A percentile compares a stretch with the other conserved stretches of the same genome.
Evolutionary conservation across 2,113 vertebrate species (phyloP).

Genomic region (Cyphomyrus discorhynchus): DNA sequence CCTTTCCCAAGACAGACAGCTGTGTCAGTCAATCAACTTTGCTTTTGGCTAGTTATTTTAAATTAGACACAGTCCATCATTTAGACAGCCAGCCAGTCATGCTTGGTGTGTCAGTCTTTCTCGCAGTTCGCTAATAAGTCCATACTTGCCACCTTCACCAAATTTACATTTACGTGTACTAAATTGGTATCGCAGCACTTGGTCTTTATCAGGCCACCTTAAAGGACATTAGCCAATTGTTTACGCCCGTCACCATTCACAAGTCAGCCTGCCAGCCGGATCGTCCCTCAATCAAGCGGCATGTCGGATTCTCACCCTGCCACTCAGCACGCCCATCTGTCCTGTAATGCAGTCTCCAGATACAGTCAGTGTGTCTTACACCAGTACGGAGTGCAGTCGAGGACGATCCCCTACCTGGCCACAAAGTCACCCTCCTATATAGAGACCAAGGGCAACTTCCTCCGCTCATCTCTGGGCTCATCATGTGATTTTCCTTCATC

Average conservation of each 20-base stretch:
- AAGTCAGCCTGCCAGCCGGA: neutral
- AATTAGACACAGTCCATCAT: neutral
- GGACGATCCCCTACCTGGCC: neutral
- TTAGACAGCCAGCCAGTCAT: neutral
- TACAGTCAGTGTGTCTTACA: neutral
- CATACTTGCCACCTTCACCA: neutral
- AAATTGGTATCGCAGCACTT: neutral
- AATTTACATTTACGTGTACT: neutral
- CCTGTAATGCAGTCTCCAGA: neutral
- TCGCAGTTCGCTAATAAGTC: neutral
- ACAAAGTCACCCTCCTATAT: neutral
- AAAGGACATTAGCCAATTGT: neutral
- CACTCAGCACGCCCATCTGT: neutral
- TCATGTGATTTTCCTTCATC: neutral
- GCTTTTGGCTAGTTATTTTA: neutral
- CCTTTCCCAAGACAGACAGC: neutral
- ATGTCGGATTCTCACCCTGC: neutral
- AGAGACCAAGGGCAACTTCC: neutral
- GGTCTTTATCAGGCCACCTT: neutral
- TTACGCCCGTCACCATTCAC: neutral
- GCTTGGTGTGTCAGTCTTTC: neutral
- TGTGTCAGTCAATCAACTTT: neutral
- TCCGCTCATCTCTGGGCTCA: neutral
- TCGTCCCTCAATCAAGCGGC: neutral
- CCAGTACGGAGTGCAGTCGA: neutral